phyloP scores from a whole-genome alignment of 2,797 vertebrate genomes.

The Trematomus bernacchii region DNA sequence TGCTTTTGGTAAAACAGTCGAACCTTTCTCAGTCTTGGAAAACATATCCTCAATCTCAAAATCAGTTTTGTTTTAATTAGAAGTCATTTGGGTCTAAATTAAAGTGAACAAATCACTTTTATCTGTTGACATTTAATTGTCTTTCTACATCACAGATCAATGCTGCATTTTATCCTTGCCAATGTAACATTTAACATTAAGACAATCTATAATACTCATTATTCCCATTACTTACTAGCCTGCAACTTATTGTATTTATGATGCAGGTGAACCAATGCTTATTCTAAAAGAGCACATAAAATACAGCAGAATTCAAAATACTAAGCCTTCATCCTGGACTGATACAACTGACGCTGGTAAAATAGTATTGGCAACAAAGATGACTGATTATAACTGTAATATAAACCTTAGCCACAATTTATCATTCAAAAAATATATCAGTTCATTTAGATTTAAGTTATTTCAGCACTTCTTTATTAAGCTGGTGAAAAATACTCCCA shows the following conservation, averaged over 20 bases:
- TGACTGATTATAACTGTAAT: background rate
- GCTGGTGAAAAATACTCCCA: background rate
- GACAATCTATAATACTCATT: background rate
- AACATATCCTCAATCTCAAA: background rate
- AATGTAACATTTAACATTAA: background rate
- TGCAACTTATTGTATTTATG: background rate
- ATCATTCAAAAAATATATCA: background rate
- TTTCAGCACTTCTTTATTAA: background rate
- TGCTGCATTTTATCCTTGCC: background rate
- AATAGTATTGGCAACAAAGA: background rate
- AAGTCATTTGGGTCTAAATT: background rate
- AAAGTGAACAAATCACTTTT: background rate
- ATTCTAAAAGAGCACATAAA: background rate
- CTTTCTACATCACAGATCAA: slow-evolving; percentile 1
- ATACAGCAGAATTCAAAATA: background rate
- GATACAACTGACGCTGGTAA: background rate
- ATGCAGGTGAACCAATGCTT: background rate
- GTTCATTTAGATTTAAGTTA: background rate
- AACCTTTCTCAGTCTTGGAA: background rate
- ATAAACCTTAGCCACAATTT: slow-evolving; percentile 1
- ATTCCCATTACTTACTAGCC: background rate
- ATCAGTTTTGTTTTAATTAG: background rate
- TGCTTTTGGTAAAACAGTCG: background rate
- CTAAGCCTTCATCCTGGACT: background rate
- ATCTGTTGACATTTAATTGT: slow-evolving; percentile 7